Evolutionary conservation across 1,140 invertebrate genomes (phyloP).

Genomic region (Grapholita molesta): DNA sequence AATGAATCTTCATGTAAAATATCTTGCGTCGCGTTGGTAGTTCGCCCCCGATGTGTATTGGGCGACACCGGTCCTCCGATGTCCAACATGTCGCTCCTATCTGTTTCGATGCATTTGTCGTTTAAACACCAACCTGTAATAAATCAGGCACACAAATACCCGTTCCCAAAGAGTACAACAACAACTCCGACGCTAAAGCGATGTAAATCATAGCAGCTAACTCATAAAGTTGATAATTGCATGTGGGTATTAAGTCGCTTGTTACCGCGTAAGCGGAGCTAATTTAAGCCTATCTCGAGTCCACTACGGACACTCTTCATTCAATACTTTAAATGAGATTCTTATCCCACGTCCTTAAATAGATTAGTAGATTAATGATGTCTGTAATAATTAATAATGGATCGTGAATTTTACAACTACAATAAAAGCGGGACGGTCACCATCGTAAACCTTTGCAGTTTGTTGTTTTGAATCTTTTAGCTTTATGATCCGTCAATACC

Average conservation of each 20-base stretch:
- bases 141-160: slow-evolving; percentile 58
- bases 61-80: slow-evolving; percentile 73
- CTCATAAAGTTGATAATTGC: slow-evolving; percentile 28
- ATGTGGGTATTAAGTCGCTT: not conserved
- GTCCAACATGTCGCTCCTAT: slow-evolving; percentile 75
- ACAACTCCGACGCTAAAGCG: not conserved
- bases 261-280: slow-evolving; percentile 27
- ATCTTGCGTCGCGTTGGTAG: slow-evolving; percentile 45
- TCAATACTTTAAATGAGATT: slow-evolving; percentile 77
- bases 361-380: slow-evolving; percentile 78
- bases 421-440: slow-evolving; percentile 71
- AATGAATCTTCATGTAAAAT: slow-evolving; percentile 15
- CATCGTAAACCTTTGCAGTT: slow-evolving; percentile 70
- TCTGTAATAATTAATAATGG: slow-evolving; percentile 78
- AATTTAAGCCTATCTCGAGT: slow-evolving; percentile 74
- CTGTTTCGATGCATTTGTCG: slow-evolving; percentile 77
- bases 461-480: slow-evolving; percentile 65
- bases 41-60: slow-evolving; percentile 48
- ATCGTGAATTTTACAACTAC: slow-evolving; percentile 75
- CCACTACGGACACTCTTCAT: slow-evolving; percentile 76
- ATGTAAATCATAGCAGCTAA: not conserved
- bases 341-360: slow-evolving; percentile 75
- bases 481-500: slow-evolving; percentile 72
- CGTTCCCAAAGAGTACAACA: slow-evolving; percentile 31
- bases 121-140: slow-evolving; percentile 78